These are phyloP conservation scores for Gasterosteus aculeatus DNA, from an alignment of 2,113 vertebrate species.

Conservation along the genomic window DNA sequence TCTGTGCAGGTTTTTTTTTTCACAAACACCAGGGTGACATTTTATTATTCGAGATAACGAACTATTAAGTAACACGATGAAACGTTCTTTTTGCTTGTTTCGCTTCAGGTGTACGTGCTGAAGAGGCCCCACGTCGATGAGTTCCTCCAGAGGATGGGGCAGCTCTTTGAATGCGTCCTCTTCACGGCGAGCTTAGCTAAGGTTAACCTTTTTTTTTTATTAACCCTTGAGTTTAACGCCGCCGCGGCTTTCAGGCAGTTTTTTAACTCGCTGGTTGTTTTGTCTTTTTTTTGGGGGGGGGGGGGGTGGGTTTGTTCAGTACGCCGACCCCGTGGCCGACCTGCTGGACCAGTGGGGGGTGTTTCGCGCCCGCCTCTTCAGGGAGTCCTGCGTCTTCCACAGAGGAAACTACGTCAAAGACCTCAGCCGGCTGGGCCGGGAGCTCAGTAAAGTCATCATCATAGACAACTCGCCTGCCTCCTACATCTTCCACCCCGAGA, in stretches of 20 bases:
- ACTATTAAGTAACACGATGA: too few species aligned
- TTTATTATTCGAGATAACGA: neutral
- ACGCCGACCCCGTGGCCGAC: constrained; percentile 97
- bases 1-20: neutral
- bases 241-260: too few species aligned
- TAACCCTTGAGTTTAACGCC: neutral
- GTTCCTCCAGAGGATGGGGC: constrained; percentile 97
- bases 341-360: constrained; percentile 96
- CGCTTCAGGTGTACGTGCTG: constrained; percentile 91
- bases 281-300: neutral
- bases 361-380: constrained; percentile 93
- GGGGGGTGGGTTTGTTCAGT: constrained; percentile 74
- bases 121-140: constrained; percentile 96
- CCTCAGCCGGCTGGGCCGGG: constrained; percentile 93
- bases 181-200: constrained; percentile 98
- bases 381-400: constrained; percentile 99
- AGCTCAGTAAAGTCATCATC: constrained; percentile 95
- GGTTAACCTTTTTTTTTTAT: constrained; percentile 74
- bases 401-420: constrained; percentile 98
- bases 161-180: constrained; percentile 96
- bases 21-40: neutral
- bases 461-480: constrained; percentile 98
- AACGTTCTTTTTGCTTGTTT: too few species aligned
- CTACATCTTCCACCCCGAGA: constrained; percentile 98
- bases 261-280: neutral